A percentile compares a stretch with the other conserved stretches of the same genome.
Conservation (phyloP, 2,888 invertebrate species). For the Lasioglossum figueresi region DNA sequence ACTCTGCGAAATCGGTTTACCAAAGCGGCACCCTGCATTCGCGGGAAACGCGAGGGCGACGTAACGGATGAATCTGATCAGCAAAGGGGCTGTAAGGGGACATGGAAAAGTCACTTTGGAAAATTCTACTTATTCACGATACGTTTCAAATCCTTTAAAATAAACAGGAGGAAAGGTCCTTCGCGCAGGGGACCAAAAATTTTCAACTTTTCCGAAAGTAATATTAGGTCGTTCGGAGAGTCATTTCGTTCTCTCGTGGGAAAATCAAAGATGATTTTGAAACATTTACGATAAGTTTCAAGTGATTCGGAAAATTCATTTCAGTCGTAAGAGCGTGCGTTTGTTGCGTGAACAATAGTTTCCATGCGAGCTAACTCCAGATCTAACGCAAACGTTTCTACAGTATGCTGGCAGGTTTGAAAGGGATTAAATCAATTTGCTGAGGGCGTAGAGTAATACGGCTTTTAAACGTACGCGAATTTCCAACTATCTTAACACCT, state of each 20-base stretch:
- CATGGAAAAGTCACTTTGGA: not conserved
- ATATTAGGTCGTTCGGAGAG: too few species aligned
- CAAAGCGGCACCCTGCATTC: not conserved
- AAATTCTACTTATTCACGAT: not conserved
- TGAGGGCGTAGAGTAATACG: not conserved
- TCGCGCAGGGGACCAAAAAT: too few species aligned
- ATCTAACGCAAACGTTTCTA: not conserved
- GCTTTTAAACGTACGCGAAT: not conserved
- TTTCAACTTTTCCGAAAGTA: too few species aligned
- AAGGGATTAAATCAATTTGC: not conserved
- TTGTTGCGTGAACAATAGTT: too few species aligned
- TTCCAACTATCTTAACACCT: not conserved
- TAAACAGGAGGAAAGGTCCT: too few species aligned
- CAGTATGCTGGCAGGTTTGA: not conserved
- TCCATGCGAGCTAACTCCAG: too few species aligned
- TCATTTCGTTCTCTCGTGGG: too few species aligned
- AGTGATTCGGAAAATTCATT: too few species aligned
- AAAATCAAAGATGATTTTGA: too few species aligned
- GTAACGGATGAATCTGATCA: not conserved
- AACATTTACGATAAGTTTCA: too few species aligned
- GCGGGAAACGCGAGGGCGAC: not conserved
- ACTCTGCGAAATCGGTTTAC: conserved; percentile 19
- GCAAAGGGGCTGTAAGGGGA: not conserved
- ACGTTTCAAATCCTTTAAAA: not conserved
- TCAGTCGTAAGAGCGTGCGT: too few species aligned